Conservation (phyloP, 2,797 vertebrate genomes). For the Apogon talboti region DNA sequence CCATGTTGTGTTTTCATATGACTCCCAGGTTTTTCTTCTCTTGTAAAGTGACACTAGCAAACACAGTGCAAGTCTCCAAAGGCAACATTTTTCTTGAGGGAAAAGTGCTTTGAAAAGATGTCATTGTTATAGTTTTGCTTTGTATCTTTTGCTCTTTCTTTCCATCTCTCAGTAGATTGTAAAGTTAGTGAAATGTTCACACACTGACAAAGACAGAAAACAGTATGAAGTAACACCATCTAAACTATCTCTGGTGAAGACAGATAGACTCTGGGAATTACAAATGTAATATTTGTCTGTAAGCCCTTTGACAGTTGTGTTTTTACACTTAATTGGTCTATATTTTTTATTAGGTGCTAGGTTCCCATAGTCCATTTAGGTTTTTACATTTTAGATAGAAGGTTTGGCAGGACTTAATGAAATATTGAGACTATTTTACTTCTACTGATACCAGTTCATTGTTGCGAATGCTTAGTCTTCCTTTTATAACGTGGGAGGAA, state of each 20-base stretch:
- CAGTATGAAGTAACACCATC: neutral
- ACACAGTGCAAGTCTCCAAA: conserved; percentile 55
- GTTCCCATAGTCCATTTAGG: too few species aligned
- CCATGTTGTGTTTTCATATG: conserved; percentile 36
- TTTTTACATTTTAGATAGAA: too few species aligned
- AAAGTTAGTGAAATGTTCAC: conserved; percentile 47
- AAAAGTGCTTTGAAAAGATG: conserved; percentile 56
- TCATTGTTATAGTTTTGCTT: conserved; percentile 59
- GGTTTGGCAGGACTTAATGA: too few species aligned
- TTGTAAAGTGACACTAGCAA: conserved; percentile 62
- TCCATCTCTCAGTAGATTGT: conserved; percentile 27
- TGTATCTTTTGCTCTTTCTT: conserved; percentile 44
- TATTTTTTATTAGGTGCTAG: too few species aligned
- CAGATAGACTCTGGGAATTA: conserved; percentile 2
- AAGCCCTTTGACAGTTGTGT: neutral
- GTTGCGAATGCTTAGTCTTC: too few species aligned
- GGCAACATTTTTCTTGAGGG: conserved; percentile 40
- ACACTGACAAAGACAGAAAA: conserved; percentile 34
- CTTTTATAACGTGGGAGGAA: too few species aligned
- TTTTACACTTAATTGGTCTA: too few species aligned
- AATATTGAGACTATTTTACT: too few species aligned
- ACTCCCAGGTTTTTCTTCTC: conserved; percentile 39
- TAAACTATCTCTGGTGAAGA: conserved; percentile 4
- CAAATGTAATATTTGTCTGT: neutral
- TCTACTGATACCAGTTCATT: too few species aligned